A percentile compares a stretch with the other conserved stretches of the same genome.
Conservation (phyloP, 2,888 invertebrate genomes). For the Galerucella calmariensis region DNA sequence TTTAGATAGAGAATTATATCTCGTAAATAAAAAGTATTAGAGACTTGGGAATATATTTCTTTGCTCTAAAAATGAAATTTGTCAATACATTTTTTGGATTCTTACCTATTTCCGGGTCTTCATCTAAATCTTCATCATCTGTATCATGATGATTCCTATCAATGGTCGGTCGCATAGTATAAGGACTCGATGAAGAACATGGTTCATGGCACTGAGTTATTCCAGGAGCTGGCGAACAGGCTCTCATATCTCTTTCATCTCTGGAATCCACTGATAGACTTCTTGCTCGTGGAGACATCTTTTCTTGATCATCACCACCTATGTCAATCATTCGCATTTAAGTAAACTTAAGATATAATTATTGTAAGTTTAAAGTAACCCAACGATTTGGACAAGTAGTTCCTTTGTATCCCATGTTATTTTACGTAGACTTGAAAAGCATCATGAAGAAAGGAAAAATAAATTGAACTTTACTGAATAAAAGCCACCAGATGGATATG, state of each 20-base stretch:
- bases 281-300: constrained; percentile 58
- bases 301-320: constrained; percentile 64
- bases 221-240: constrained; percentile 68
- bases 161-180: constrained; percentile 79
- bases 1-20: too few species aligned
- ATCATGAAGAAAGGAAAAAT: too few species aligned
- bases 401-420: too few species aligned
- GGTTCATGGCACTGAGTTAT: constrained; percentile 75
- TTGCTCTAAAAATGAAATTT: too few species aligned
- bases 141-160: constrained; percentile 61
- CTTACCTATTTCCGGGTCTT: constrained; percentile 59
- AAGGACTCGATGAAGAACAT: constrained; percentile 65
- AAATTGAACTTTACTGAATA: too few species aligned
- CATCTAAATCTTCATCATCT: constrained; percentile 58
- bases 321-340: neutral
- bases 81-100: neutral
- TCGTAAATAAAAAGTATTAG: too few species aligned
- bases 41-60: too few species aligned
- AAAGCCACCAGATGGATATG: too few species aligned
- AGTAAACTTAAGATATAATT: too few species aligned
- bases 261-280: constrained; percentile 58
- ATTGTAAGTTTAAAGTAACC: too few species aligned
- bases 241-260: constrained; percentile 64
- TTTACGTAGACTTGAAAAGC: too few species aligned
- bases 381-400: too few species aligned